These are phyloP conservation scores for Ellobium chinense DNA, from an alignment of 2,888 invertebrate genomes.

Conservation along the genomic window DNA sequence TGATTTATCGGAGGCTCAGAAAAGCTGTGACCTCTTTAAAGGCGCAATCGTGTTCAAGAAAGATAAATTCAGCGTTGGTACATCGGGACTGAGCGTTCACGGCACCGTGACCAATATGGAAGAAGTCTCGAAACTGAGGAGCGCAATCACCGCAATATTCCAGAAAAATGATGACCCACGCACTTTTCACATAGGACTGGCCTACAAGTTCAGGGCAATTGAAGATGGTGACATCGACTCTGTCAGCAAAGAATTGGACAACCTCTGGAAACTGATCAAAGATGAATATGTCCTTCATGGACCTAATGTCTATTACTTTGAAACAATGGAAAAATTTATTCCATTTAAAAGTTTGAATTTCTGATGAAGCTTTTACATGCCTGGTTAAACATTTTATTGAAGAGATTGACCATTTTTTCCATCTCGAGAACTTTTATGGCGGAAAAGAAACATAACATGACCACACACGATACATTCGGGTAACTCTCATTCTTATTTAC, in stretches of 20 bases:
- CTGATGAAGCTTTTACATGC: too few relatives aligned
- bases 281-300: neutral
- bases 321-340: constrained; percentile 4
- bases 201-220: neutral
- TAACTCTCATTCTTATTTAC: too few relatives aligned
- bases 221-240: neutral
- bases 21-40: neutral
- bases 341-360: neutral
- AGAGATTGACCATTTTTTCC: too few relatives aligned
- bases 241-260: neutral
- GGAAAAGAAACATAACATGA: too few relatives aligned
- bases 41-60: neutral
- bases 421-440: too few relatives aligned
- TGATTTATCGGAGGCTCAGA: neutral
- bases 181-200: neutral
- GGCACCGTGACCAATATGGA: neutral
- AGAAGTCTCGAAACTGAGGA: neutral
- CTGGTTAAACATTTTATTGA: too few relatives aligned
- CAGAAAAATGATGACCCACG: neutral
- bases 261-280: neutral
- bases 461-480: too few relatives aligned
- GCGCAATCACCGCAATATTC: neutral
- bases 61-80: neutral
- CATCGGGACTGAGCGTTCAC: too few relatives aligned
- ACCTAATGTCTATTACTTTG: constrained; percentile 26